Evolutionary conservation across 2,888 invertebrate species (phyloP).

Genomic region (Sicus ferrugineus): DNA sequence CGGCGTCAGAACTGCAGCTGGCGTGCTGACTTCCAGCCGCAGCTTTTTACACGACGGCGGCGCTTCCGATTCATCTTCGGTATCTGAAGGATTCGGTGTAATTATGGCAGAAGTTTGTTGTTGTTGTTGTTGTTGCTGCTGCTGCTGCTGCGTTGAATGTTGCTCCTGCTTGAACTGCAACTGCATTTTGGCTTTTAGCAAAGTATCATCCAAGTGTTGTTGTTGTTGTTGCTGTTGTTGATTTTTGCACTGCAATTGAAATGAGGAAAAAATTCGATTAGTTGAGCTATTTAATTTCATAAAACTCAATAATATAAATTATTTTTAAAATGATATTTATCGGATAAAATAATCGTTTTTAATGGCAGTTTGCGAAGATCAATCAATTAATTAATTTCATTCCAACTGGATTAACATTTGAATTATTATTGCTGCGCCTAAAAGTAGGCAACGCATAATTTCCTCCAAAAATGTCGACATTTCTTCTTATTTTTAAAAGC

Average conservation of each 20-base stretch:
- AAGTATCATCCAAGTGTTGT: constrained; percentile 37
- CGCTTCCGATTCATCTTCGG: constrained; percentile 74
- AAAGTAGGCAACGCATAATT: neutral
- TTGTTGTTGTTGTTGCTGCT: constrained; percentile 40
- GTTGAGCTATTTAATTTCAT: neutral
- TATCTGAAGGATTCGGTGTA: constrained; percentile 87
- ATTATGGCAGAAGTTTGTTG: constrained; percentile 61
- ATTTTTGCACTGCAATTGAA: constrained; percentile 45
- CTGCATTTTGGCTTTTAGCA: constrained; percentile 39
- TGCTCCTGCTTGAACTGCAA: constrained; percentile 28
- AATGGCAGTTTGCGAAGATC: too few relatives aligned
- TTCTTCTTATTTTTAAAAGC: too few relatives aligned
- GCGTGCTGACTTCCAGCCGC: constrained; percentile 50
- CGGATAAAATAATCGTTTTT: neutral
- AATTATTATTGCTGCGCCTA: neutral
- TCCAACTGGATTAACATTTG: neutral
- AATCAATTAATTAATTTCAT: neutral
- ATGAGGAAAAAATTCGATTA: constrained; percentile 1
- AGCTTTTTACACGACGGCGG: constrained; percentile 66
- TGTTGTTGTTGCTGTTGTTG: constrained; percentile 32
- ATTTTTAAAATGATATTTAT: neutral
- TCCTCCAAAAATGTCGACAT: neutral
- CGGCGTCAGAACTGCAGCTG: constrained; percentile 56
- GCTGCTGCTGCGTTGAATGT: constrained; percentile 10
- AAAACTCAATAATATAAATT: neutral